Base-by-base conservation (phyloP, 1,140 invertebrate species). In the Rhagoletis pomonella region DNA sequence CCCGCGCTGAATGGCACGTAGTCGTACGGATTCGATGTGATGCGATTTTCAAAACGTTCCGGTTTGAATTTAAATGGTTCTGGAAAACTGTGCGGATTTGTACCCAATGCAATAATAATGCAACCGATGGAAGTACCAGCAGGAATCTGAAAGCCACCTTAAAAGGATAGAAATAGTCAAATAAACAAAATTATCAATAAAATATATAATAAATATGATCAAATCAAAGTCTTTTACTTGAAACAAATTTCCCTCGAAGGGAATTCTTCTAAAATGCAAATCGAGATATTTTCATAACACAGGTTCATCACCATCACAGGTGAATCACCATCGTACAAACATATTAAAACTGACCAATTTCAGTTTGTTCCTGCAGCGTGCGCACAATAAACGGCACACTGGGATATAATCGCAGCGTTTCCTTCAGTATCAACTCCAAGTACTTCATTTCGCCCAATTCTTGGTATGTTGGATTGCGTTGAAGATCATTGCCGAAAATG, bases 1-100 rank as follows among this genome's bases (percentile, higher is more conserved):
- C 92, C 91, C 4, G 92, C 92, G 88, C 91, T 92, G 88, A 96
- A 96, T 69, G 96, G 95, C 62, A 96, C 93, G 90, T 94, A 95
- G 55, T 94, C 89, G 87, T 93, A 95, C 4, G 91, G 93, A 89
- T 93, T 94, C 19, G 94, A 90, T 77, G 89, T 89, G 4, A 88
- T 86, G 88, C 89, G 93, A n/a, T 92, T 90, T 73, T 93, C 89
- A 93, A 97, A 98, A 90, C 97, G 94, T 60, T 97, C 96, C 0
- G 97, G 97, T 90, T 95, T 94, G 90, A 97, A 98, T 12, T 92
- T 93, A 12, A 96, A 93, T 0, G 97, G 97, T 89, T 97, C 94
- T 55, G 96, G 95, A 90, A 95, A 98, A 55, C 92, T 69, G 0
- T 93, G 91, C 3, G 90, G 89, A 85, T 91, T 89, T 3, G 91